Percentiles rank a stretch among this genome's conserved stretches.
Conservation (phyloP, 1,140 invertebrate species). For the Temnothorax longispinosus region DNA sequence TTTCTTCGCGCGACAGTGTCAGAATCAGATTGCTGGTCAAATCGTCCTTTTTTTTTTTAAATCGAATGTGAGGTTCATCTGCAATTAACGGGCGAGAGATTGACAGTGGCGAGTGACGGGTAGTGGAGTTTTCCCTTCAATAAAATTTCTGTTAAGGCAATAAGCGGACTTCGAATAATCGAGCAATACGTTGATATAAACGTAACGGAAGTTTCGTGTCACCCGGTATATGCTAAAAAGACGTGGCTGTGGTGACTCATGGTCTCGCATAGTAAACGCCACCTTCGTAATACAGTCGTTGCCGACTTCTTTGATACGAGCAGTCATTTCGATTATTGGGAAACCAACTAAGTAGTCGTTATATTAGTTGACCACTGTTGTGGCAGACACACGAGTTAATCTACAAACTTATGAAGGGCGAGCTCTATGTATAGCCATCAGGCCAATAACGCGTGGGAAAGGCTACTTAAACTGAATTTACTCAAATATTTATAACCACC, state of each 20-base stretch:
- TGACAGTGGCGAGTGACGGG: neutral
- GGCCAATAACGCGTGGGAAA: neutral
- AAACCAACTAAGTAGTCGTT: constrained; percentile 46
- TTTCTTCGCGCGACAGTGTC: neutral
- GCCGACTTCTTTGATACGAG: constrained; percentile 57
- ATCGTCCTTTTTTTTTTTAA: neutral
- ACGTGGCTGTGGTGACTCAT: constrained; percentile 56
- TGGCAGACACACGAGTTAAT: neutral
- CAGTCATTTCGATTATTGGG: constrained; percentile 47
- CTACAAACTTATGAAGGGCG: neutral
- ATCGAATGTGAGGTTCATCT: neutral
- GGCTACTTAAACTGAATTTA: neutral
- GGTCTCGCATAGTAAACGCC: constrained; percentile 46
- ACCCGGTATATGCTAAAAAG: constrained; percentile 47
- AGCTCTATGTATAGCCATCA: neutral
- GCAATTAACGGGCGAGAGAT: neutral
- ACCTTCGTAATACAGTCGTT: constrained; percentile 54
- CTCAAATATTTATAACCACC: neutral
- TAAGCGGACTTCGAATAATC: neutral
- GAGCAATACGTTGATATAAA: neutral
- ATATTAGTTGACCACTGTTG: constrained; percentile 11
- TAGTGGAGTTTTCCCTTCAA: neutral
- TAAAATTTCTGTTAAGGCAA: neutral
- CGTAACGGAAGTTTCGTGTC: neutral
- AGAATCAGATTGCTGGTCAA: neutral